These are phyloP conservation scores for Pristionchus maxplancki DNA, from an alignment of 2,888 invertebrate species.

Conservation along the genomic window DNA sequence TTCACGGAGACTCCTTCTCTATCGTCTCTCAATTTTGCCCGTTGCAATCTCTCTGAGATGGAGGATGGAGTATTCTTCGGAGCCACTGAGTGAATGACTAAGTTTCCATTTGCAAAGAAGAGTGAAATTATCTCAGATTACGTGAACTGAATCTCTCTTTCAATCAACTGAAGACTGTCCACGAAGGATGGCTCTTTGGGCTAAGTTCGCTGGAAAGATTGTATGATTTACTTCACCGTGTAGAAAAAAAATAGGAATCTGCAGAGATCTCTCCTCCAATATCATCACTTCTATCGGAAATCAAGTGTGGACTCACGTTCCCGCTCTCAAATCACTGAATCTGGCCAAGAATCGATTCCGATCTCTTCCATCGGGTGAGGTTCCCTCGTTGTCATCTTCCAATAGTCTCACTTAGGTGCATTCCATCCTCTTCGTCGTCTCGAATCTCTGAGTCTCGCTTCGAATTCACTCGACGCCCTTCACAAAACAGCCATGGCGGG, in stretches of 20 bases:
- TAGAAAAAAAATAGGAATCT: background rate
- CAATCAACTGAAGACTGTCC: background rate
- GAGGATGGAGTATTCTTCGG: conserved; percentile 51
- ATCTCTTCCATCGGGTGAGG: conserved; percentile 37
- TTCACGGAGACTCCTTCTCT: conserved; percentile 26
- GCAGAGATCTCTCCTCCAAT: conserved; percentile 45
- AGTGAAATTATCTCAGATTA: background rate
- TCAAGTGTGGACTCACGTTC: conserved; percentile 37
- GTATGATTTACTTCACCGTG: background rate
- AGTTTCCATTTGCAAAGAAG: too few species aligned
- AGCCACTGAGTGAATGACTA: background rate
- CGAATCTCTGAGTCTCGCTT: conserved; percentile 29
- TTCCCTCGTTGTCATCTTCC: background rate
- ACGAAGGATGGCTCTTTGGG: conserved; percentile 50
- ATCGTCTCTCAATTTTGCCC: background rate
- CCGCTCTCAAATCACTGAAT: background rate
- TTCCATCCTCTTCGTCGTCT: conserved; percentile 49
- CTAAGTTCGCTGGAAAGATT: conserved; percentile 1
- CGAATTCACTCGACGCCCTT: conserved; percentile 28
- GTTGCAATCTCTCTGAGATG: conserved; percentile 33
- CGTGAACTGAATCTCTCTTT: conserved; percentile 36
- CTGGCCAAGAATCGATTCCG: conserved; percentile 50
- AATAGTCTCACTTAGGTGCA: background rate
- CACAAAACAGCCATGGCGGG: conserved; percentile 53
- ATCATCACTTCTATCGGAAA: background rate